Conservation (phyloP, 2,888 invertebrate genomes). For the Dilophus febrilis region DNA sequence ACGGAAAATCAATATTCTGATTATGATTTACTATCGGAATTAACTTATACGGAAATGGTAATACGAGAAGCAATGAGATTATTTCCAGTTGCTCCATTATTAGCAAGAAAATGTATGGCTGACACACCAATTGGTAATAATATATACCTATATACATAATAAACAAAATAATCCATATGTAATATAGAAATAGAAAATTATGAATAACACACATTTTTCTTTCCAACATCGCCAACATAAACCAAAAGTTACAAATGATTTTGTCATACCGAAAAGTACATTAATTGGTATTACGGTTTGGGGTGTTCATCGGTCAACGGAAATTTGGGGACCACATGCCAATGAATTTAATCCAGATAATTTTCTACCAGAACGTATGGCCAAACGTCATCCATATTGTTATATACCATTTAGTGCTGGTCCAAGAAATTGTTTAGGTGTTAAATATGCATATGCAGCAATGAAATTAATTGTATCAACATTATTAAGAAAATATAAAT, state of each 20-base stretch:
- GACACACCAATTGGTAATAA: not conserved
- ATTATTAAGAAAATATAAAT: constrained; percentile 13
- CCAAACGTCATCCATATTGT: constrained; percentile 6
- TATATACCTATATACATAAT: not conserved
- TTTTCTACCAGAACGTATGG: constrained; percentile 8
- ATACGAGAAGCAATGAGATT: constrained; percentile 5
- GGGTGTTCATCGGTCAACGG: not conserved
- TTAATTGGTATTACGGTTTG: not conserved
- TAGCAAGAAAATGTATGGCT: not conserved
- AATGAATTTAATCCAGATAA: constrained; percentile 8
- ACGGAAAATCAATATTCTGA: not conserved
- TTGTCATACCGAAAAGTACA: constrained; percentile 6
- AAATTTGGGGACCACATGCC: constrained; percentile 8
- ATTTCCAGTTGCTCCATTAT: constrained; percentile 3
- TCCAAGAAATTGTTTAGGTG: constrained; percentile 7
- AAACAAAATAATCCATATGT: too few species aligned
- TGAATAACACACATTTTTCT: too few species aligned
- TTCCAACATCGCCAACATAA: too few species aligned
- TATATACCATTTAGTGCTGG: constrained; percentile 9
- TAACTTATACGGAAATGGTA: constrained; percentile 2
- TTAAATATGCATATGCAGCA: constrained; percentile 15
- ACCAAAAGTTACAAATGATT: constrained; percentile 7
- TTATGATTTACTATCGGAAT: not conserved
- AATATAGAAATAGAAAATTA: too few species aligned
- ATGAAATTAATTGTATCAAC: constrained; percentile 13